These are phyloP conservation scores for Agonopterix alstromeriana DNA, from an alignment of 2,888 invertebrate species.

Conservation along the genomic window DNA sequence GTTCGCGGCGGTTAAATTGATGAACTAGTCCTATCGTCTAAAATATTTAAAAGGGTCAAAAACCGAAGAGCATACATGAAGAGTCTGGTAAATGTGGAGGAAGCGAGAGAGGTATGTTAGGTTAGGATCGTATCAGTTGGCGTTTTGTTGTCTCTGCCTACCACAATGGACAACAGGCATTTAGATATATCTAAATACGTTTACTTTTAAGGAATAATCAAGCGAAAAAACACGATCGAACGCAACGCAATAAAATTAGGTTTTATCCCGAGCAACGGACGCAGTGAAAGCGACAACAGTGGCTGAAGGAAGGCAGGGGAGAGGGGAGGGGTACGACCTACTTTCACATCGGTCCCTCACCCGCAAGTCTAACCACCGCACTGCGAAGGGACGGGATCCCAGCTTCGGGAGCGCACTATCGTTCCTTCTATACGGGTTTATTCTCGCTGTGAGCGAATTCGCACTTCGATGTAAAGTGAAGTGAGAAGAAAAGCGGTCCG, in stretches of 20 bases:
- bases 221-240: conserved; percentile 54
- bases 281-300: conserved; percentile 58
- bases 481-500: conserved; percentile 32
- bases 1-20: no score
- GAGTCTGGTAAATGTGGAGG: no score
- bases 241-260: conserved; percentile 66
- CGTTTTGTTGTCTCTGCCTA: no score
- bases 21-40: no score
- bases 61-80: no score
- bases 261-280: conserved; percentile 53
- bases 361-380: conserved; percentile 29
- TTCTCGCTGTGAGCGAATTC: conserved; percentile 38
- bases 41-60: no score
- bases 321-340: conserved; percentile 45
- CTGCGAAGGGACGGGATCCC: conserved; percentile 17
- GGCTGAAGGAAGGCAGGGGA: conserved; percentile 25
- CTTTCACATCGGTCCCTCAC: conserved; percentile 43
- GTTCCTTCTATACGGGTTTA: conserved; percentile 30
- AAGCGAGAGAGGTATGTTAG: no score
- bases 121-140: no score
- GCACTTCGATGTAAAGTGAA: conserved; percentile 46
- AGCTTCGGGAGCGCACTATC: conserved; percentile 27
- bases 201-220: conserved; percentile 18
- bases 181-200: background rate
- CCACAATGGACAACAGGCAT: no score